Evolutionary conservation across 37 sponge, comb jelly and placozoan genomes (phyloP), one percentile per base, ranked within the genome.

Genomic region (Aphrocallistes beatrix): DNA sequence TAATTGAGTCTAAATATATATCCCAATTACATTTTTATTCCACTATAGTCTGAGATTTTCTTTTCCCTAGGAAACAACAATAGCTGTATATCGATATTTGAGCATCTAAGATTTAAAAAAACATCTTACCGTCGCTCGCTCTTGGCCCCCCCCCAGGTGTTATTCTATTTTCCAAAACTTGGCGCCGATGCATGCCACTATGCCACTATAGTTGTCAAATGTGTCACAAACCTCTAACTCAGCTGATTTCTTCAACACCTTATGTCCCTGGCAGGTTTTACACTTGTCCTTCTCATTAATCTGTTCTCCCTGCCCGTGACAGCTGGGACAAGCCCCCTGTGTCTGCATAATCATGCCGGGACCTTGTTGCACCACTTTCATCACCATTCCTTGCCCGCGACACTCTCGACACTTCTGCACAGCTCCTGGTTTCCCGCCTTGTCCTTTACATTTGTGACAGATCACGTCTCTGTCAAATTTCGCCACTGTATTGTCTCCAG

Each of bases 231-330:
- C n/a, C n/a, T n/a, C n/a, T n/a, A n/a, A n/a, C n/a, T n/a, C n/a
- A n/a, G n/a, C n/a, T n/a, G n/a, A n/a, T 1, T 84, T 86, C 23
- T 96, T 90, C 17, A 92, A 37, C 0, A 94, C 87, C 42, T 89
- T 87, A 69, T 93, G 84, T 51, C 96, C 96, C 21, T 90, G 87
- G 88, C 96, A 96, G 38, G 87, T 93, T 84, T 90, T 93, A 87
- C 96, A 96, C 23, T 90, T 48, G 51, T 92, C 92, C 83, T 93
- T 96, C 83, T 89, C 88, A 37, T 83, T 75, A 37, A 95, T 91
- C 48, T 85, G 89, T 38, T 86, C 85, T 39, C 94, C 96, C 3
- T 93, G 60, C 21, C 96, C 96, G 1, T 83, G 82, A 82, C 96
- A 95, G 83, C 91, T 92, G 25, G 81, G 38, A 37, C 96, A 95